These are phyloP conservation scores for Sphaeridia pumilis DNA, from an alignment of 2,888 invertebrate genomes.

Conservation along the genomic window DNA sequence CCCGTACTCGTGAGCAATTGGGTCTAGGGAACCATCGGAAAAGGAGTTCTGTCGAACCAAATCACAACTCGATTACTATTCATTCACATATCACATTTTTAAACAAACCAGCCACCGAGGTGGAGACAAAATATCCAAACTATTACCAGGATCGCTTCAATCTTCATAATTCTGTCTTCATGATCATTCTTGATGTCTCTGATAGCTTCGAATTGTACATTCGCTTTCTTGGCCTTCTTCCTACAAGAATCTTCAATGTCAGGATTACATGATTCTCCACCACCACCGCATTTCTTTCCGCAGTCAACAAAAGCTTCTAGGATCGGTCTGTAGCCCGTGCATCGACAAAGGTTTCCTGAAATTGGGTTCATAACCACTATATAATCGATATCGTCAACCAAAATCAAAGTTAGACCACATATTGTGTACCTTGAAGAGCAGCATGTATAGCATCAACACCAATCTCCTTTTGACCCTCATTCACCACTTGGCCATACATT, in stretches of 20 bases:
- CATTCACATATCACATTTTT: background rate
- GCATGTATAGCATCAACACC: slow-evolving; percentile 82
- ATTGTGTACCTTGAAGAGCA: slow-evolving; percentile 58
- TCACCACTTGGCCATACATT: slow-evolving; percentile 68
- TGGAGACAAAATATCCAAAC: background rate
- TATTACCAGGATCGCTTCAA: slow-evolving; percentile 20
- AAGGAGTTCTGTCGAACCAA: background rate
- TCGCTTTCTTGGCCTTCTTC: background rate
- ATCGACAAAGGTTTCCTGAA: slow-evolving; percentile 64
- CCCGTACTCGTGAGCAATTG: too few relatives aligned
- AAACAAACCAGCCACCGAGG: background rate
- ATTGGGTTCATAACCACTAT: too few relatives aligned
- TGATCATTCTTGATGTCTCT: slow-evolving; percentile 1
- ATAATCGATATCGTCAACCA: too few relatives aligned
- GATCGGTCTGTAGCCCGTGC: slow-evolving; percentile 89
- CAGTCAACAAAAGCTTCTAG: slow-evolving; percentile 77
- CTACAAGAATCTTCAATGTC: slow-evolving; percentile 11
- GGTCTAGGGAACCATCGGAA: too few relatives aligned
- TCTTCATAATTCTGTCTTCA: background rate
- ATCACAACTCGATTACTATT: background rate
- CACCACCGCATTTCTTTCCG: background rate
- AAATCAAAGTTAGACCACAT: background rate
- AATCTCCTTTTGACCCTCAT: slow-evolving; percentile 56
- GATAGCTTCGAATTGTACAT: background rate
- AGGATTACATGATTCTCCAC: background rate